These are phyloP conservation scores for Drosophila pandora DNA, from an alignment of 1,140 invertebrate genomes.

Conservation along the genomic window DNA sequence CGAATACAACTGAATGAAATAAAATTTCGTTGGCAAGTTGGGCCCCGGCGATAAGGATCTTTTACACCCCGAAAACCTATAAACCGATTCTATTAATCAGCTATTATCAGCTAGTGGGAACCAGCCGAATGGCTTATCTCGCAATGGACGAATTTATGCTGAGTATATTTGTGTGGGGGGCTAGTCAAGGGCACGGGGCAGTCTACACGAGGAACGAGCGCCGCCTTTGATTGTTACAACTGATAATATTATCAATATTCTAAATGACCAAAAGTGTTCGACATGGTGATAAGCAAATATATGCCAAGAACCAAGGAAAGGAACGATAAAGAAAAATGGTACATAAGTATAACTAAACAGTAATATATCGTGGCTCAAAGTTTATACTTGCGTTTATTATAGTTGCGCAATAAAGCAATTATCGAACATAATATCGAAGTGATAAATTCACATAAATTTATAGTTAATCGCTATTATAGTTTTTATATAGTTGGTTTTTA, in stretches of 20 bases:
- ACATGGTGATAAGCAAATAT: conserved; percentile 26
- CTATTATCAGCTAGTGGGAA: too few relatives aligned
- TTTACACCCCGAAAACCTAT: conserved; percentile 26
- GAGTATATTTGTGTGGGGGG: background rate
- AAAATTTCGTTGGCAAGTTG: conserved; percentile 1
- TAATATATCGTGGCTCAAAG: background rate
- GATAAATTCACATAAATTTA: background rate
- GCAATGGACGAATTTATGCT: conserved; percentile 7
- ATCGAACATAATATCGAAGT: background rate
- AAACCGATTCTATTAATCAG: conserved; percentile 42
- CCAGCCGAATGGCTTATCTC: conserved; percentile 25
- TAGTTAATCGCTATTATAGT: background rate
- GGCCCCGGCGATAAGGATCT: conserved; percentile 28
- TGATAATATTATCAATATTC: conserved; percentile 10
- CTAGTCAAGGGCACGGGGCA: conserved; percentile 15
- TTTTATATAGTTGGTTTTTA: background rate
- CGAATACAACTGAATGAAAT: conserved; percentile 55
- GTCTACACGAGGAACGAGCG: conserved; percentile 4
- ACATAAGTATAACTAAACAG: background rate
- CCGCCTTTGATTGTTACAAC: conserved; percentile 20
- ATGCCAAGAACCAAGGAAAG: background rate
- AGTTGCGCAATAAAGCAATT: background rate
- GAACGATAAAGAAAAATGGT: conserved; percentile 6
- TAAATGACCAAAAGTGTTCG: conserved; percentile 13
- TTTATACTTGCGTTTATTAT: background rate